These are phyloP conservation scores for Danaus chrysippus DNA, from an alignment of 2,888 invertebrate genomes.

Conservation along the genomic window DNA sequence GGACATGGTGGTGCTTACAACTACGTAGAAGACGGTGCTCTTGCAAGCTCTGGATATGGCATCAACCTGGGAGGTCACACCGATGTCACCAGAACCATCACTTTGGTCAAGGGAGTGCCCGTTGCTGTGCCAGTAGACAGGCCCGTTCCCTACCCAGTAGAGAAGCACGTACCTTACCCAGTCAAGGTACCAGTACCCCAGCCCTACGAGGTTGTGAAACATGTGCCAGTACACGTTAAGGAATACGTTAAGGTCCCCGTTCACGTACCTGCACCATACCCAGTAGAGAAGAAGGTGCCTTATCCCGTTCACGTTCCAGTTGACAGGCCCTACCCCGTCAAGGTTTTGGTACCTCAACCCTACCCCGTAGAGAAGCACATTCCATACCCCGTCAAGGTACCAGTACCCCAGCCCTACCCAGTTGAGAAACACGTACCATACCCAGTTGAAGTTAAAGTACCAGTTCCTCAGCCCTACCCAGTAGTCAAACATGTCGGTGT, in stretches of 20 bases:
- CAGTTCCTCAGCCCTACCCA: slow-evolving; percentile 87
- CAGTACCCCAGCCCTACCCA: slow-evolving; percentile 87
- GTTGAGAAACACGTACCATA: slow-evolving; percentile 86
- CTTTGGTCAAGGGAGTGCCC: slow-evolving; percentile 82
- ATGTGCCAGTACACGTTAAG: slow-evolving; percentile 85
- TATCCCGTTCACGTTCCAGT: slow-evolving; percentile 85
- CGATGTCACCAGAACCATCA: slow-evolving; percentile 81
- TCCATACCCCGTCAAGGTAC: slow-evolving; percentile 86
- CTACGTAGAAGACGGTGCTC: slow-evolving; percentile 52
- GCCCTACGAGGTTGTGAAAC: slow-evolving; percentile 85
- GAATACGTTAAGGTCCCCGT: slow-evolving; percentile 89
- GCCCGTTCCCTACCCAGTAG: slow-evolving; percentile 81
- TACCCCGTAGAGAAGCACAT: slow-evolving; percentile 89
- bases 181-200: slow-evolving; percentile 84
- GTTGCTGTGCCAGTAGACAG: slow-evolving; percentile 82
- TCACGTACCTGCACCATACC: slow-evolving; percentile 87
- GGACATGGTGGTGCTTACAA: slow-evolving; percentile 77
- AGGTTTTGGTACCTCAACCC: slow-evolving; percentile 87
- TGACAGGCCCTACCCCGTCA: slow-evolving; percentile 88
- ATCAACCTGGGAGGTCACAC: slow-evolving; percentile 57
- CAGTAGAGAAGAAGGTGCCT: slow-evolving; percentile 87
- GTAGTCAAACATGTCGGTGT: slow-evolving; percentile 81
- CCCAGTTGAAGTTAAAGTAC: slow-evolving; percentile 86
- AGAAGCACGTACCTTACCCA: slow-evolving; percentile 83
- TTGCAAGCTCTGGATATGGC: slow-evolving; percentile 40